Evolutionary conservation across 2,113 vertebrate species (phyloP), one percentile per base, ranked within the genome.

Genomic region (Uria aalge): DNA sequence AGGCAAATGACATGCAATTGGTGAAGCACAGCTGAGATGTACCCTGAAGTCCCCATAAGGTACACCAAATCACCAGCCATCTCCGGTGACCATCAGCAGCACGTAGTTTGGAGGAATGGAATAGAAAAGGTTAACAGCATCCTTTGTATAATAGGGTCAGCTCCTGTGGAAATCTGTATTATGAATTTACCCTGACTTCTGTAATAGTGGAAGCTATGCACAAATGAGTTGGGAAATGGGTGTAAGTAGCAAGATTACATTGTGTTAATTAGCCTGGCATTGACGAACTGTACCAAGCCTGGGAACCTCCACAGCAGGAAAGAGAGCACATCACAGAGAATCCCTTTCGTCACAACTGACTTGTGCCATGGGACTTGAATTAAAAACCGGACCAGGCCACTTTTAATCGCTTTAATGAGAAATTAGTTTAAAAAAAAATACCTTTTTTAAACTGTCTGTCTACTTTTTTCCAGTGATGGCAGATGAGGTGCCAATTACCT

Each of bases 291-390:
- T 53, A 41, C 77, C 92, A 88, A 96, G 87, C 77, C 78, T 62
- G 90, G 92, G 95, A 97, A 96, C 84, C 91, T 96, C 94, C 89
- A 95, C 86, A 91, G 89, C 91, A 94, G 83, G 80, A 45, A 77
- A 75, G 69, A 43, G 72, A 94, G 86, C 66, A 84, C 85, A 84
- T 94, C 88, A 86, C 72, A 91, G 92, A 94, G 80, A 97, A 95
- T 94, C 95, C 91, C 86, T 96, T 97, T 82, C 77, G 77, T 97
- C 92, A 96, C 64, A 60, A 95, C 86, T 92, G 92, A 79, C 84
- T 95, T 69, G 50, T 96, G 91, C 89, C 67, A 63, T 47, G 91
- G 81, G 86, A 95, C 93, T 89, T 97, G 87, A 95, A 80, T 96
- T 95, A 96, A 96, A 97, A 96, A 64, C 24, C 83, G 87, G 83